phyloP scores from a whole-genome alignment of 2,113 vertebrate species.

The Paralichthys olivaceus region DNA sequence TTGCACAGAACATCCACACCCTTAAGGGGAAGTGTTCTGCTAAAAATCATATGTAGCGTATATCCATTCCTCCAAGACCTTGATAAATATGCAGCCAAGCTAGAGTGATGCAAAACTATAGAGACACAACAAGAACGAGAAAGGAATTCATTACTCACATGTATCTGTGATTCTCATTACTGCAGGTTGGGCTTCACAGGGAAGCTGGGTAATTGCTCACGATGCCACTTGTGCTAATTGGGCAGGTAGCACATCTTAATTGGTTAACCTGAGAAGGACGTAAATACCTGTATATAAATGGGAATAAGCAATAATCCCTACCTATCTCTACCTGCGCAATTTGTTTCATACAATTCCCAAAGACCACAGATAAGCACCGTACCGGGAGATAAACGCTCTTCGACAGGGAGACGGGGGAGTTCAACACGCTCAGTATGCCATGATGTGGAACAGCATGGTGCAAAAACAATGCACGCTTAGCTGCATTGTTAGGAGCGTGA shows the following conservation, averaged over 20 bases:
- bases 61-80: constrained; percentile 31
- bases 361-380: constrained; percentile 37
- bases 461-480: constrained; percentile 48
- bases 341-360: constrained; percentile 37
- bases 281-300: constrained; percentile 32
- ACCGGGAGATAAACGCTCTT: constrained; percentile 17
- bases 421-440: not conserved
- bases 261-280: constrained; percentile 22
- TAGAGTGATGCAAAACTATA: not conserved
- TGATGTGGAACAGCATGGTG: constrained; percentile 40
- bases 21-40: constrained; percentile 12
- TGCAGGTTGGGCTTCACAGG: constrained; percentile 1
- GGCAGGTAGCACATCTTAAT: constrained; percentile 23
- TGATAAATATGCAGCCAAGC: constrained; percentile 23
- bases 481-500: constrained; percentile 15
- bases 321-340: constrained; percentile 34
- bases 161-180: constrained; percentile 1
- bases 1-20: constrained; percentile 26
- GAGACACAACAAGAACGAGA: not conserved
- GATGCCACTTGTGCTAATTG: constrained; percentile 37
- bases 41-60: constrained; percentile 27
- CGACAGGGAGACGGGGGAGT: constrained; percentile 19
- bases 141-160: constrained; percentile 12
- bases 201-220: constrained; percentile 40
- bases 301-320: constrained; percentile 5